Evolutionary conservation across 1,140 invertebrate species (phyloP), one percentile per base, ranked within the genome.

Genomic region (Sminthurinus signatus): DNA sequence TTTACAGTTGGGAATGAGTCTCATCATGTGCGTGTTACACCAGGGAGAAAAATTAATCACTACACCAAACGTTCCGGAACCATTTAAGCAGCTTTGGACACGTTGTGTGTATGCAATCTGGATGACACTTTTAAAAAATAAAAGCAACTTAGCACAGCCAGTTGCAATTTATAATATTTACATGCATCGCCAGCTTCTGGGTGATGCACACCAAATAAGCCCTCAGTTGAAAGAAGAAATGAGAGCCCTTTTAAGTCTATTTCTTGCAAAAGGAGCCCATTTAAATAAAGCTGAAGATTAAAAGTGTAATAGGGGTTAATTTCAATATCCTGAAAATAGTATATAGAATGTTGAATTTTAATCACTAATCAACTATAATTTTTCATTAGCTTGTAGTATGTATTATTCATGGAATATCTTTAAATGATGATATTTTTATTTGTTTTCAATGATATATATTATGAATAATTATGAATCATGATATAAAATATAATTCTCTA

Each of bases 1-100:
- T 54, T 8, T 59, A 4, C 25, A 59, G 57, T 31, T 59, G 39
- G 57, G 57, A 3, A 27, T 46, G 4, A 59, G 39, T 25, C 2
- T 59, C 2, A 8, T 59, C 14, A 44, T 59, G 57, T 5, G 39
- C 3, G 8, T 59, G 17, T 46, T 59, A 23, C 43, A 43, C 44
- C 39, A 28, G 29, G 57, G 39, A 4, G 57, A 59, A 23, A 27
- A 29, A 12, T 43, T 59, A 32, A 32, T 21, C 23, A 4, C 2
- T 8, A 42, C 19, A 4, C 10, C 36, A 15, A 12, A 56, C 10
- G 4, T 56, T 14, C 4, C 54, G 14, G 54, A 56, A 12, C 54
- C 36, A 42, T 56, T 19, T 28, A 56, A 56, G 23, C 5, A 14
- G 3, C 2, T 42, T 3, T 56, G 54, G 54, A 39, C 12, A 4